These are phyloP conservation scores for Monodelphis domestica DNA, from an alignment of 2,797 vertebrate genomes.

Conservation along the genomic window DNA sequence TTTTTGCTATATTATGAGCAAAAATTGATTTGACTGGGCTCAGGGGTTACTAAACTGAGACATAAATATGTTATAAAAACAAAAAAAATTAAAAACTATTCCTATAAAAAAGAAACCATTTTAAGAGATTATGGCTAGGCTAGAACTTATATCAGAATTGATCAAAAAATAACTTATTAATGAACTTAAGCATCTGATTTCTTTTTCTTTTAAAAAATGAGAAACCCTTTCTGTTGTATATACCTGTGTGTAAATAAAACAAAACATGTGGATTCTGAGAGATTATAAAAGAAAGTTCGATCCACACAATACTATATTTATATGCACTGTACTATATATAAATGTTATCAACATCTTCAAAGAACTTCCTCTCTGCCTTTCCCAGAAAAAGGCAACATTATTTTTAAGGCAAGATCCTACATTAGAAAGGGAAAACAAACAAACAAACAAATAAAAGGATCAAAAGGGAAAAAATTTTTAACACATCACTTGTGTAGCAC, in stretches of 20 bases:
- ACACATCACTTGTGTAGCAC: neutral
- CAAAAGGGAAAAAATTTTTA: conserved; percentile 92
- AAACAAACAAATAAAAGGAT: too few relatives aligned
- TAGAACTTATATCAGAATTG: rapidly evolving
- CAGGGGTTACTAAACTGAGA: neutral
- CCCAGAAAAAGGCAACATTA: neutral
- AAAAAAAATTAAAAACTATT: neutral
- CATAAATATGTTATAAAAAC: neutral
- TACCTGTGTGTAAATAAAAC: neutral
- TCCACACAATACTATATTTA: too few relatives aligned
- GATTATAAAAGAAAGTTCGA: neutral
- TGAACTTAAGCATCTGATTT: neutral
- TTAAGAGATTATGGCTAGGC: neutral
- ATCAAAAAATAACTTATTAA: rapidly evolving
- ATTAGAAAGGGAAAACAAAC: neutral
- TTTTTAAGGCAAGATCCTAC: neutral
- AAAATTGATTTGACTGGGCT: neutral
- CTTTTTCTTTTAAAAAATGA: neutral
- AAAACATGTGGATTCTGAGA: rapidly evolving
- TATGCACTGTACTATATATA: neutral
- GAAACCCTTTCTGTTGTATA: neutral
- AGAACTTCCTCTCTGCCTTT: neutral
- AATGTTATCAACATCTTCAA: neutral
- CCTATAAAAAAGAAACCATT: neutral
- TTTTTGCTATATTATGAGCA: neutral